Evolutionary conservation across 2,888 invertebrate species (phyloP).

Genomic region (Agrochola litura): DNA sequence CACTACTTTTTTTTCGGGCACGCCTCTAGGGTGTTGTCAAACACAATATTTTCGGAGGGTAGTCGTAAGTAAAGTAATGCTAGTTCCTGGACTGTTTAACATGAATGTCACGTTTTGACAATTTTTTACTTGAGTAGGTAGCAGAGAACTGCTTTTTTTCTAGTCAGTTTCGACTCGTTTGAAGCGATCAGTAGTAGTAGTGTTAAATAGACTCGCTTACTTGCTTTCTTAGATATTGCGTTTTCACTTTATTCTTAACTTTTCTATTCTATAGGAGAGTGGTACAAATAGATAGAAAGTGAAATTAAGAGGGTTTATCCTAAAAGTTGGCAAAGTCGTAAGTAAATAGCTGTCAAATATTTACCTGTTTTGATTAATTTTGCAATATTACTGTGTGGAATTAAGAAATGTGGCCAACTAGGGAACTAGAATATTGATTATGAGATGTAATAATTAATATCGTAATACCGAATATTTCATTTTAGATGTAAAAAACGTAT

Average conservation of each 20-base stretch:
- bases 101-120: slow-evolving; percentile 50
- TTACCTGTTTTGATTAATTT: no score
- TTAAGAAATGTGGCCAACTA: no score
- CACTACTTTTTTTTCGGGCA: slow-evolving; percentile 56
- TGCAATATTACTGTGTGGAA: no score
- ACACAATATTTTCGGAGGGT: slow-evolving; percentile 52
- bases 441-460: no score
- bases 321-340: no score
- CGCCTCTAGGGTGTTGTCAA: slow-evolving; percentile 63
- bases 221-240: background rate
- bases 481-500: no score
- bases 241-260: background rate
- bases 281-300: background rate
- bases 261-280: background rate
- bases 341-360: no score
- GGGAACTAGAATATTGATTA: no score
- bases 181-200: slow-evolving; percentile 11
- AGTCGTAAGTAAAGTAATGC: slow-evolving; percentile 54
- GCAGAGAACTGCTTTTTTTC: slow-evolving; percentile 1
- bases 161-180: slow-evolving; percentile 11
- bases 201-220: background rate
- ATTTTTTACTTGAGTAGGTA: slow-evolving; percentile 27
- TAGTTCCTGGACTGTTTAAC: slow-evolving; percentile 42
- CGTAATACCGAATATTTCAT: no score
- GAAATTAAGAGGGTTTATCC: no score